Evolutionary conservation across 2,888 invertebrate genomes (phyloP), one percentile per base, ranked within the genome.

Genomic region (Dicyrtomina minuta): DNA sequence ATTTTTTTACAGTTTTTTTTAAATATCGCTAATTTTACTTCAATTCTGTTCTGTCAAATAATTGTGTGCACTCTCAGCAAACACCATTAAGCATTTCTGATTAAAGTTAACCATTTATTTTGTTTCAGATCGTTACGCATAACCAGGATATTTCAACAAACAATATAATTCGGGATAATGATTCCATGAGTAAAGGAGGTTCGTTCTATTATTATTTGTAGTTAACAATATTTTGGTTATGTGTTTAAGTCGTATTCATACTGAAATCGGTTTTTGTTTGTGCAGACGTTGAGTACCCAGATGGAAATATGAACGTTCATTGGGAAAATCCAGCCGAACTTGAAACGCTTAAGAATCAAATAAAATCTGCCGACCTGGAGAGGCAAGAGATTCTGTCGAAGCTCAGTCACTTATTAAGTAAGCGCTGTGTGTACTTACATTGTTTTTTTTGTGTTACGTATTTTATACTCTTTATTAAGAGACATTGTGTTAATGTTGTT

Each of bases 351-450:
- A 72, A 79, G 79, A 81, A 78, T 33, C 80, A 82, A 72, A 70
- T 83, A 59, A 80, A 81, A 73, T 80, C 79, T 59, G 81, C 81
- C 5, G 82, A 83, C 72, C 79, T 75, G 39, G 81, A 81, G 71
- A 74, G 82, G 66, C 80, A 81, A 70, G 81, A 81, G 73, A 81
- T 81, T 76, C 79, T 80, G 67, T 79, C 81, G n/a, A 80, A 79
- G 72, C 80, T 83, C 33, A 81, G 81, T 72, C 80, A 81, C 64
- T 76, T 83, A 67, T 80, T 82, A 72, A 80, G 83, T 83, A 79
- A 81, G 39, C 13, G 17, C 5, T 53, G 20, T 17, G 24, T 53
- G 26, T 13, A 26, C 13, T 4, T 24, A 4, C 3, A n/a, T 49
- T 49, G 5, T 20, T 22, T 22, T n/a, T n/a, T n/a, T n/a, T n/a